These are phyloP conservation scores for Arctopsyche grandis DNA, from an alignment of 1,140 invertebrate genomes.

Conservation along the genomic window DNA sequence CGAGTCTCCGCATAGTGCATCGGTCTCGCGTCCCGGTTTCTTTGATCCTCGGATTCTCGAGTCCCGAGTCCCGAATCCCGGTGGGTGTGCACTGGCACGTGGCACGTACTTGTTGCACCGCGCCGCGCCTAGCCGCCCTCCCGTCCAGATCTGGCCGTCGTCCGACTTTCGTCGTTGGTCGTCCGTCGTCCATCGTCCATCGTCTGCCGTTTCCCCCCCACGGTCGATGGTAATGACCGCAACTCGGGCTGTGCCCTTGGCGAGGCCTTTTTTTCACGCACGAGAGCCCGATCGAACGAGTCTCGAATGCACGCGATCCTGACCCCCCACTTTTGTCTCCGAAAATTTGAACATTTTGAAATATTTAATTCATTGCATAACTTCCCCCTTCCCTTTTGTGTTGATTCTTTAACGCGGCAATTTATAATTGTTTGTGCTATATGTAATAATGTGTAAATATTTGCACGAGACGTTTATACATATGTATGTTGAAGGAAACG, in stretches of 20 bases:
- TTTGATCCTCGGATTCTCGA: background rate
- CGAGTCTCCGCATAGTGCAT: background rate
- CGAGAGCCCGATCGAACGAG: background rate
- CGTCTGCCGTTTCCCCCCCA: background rate
- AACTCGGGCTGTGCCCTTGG: slow-evolving; percentile 7
- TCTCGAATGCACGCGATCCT: background rate
- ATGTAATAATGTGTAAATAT: too few relatives aligned
- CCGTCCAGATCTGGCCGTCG: background rate
- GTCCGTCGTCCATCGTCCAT: too few relatives aligned
- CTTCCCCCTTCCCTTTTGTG: too few relatives aligned
- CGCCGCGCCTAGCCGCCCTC: background rate
- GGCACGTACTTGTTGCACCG: background rate
- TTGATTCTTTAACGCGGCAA: too few relatives aligned
- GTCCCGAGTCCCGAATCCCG: too few relatives aligned
- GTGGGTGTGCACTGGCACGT: background rate
- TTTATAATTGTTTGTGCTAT: too few relatives aligned
- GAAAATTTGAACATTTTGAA: background rate
- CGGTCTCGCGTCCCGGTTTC: background rate
- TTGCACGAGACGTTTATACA: too few relatives aligned
- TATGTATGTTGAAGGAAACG: too few relatives aligned
- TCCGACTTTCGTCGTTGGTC: background rate
- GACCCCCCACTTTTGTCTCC: background rate
- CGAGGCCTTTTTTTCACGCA: background rate
- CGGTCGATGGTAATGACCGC: slow-evolving; percentile 29
- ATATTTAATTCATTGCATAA: too few relatives aligned